Conservation (phyloP, 2,888 invertebrate species). For the Ormyrus thymus region DNA sequence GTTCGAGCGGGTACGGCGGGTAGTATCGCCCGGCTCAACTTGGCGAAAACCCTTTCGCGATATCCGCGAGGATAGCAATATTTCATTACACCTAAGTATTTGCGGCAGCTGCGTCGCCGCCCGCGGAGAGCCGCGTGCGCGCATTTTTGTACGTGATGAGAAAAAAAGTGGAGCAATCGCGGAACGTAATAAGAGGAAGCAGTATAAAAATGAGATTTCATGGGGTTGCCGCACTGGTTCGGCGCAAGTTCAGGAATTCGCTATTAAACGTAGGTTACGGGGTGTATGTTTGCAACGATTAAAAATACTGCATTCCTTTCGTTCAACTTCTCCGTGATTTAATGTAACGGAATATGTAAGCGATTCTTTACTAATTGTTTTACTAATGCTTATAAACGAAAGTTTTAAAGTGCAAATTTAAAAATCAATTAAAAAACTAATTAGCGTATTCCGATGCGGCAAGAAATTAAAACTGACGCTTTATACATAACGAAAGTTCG, state of each 20-base stretch:
- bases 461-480: too few relatives aligned
- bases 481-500: too few relatives aligned
- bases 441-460: too few relatives aligned
- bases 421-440: too few relatives aligned
- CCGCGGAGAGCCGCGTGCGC: neutral
- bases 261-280: too few relatives aligned
- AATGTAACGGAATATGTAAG: too few relatives aligned
- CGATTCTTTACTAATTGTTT: too few relatives aligned
- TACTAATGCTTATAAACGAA: too few relatives aligned
- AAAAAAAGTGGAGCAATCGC: neutral
- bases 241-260: neutral
- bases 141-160: neutral
- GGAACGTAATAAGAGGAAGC: conserved; percentile 7
- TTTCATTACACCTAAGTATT: conserved; percentile 48
- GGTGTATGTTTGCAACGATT: too few relatives aligned
- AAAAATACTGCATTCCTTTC: too few relatives aligned
- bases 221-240: conserved; percentile 12
- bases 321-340: too few relatives aligned
- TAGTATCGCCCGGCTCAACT: conserved; percentile 29
- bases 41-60: conserved; percentile 36
- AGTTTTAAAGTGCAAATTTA: too few relatives aligned
- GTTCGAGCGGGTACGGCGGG: neutral
- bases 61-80: conserved; percentile 44
- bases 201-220: conserved; percentile 48
- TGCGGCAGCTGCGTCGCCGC: conserved; percentile 7